These are phyloP conservation scores for Apis mellifera DNA, from an alignment of 1,140 invertebrate genomes.

Conservation along the genomic window DNA sequence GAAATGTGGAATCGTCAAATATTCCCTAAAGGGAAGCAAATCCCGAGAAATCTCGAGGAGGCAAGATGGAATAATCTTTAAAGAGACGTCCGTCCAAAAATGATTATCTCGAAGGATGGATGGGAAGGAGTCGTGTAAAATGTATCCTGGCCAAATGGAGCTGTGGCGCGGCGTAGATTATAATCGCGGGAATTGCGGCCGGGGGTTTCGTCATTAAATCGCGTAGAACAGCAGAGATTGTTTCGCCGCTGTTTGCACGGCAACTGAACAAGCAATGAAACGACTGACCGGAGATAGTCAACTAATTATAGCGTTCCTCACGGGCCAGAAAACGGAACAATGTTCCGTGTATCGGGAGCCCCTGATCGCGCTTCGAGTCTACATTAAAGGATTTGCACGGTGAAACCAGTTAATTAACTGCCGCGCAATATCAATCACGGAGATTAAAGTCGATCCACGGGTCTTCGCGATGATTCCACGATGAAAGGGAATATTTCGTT, in stretches of 20 bases:
- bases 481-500: not conserved
- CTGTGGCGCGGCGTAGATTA: slow-evolving; percentile 31
- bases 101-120: not conserved
- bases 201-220: slow-evolving; percentile 58
- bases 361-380: slow-evolving; percentile 18
- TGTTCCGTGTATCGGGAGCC: slow-evolving; percentile 46
- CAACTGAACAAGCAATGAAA: slow-evolving; percentile 63
- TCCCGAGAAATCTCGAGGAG: no score
- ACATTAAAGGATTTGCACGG: slow-evolving; percentile 39
- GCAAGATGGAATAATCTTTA: no score
- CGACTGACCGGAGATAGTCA: slow-evolving; percentile 57
- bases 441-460: slow-evolving; percentile 43
- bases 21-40: no score
- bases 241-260: slow-evolving; percentile 59
- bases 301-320: slow-evolving; percentile 64
- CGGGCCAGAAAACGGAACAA: slow-evolving; percentile 66
- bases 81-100: not conserved
- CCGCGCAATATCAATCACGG: slow-evolving; percentile 35
- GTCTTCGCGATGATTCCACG: slow-evolving; percentile 10
- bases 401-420: slow-evolving; percentile 58
- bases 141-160: slow-evolving; percentile 21
- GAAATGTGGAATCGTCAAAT: no score
- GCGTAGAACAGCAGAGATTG: slow-evolving; percentile 61
- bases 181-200: slow-evolving; percentile 53
- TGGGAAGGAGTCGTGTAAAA: slow-evolving; percentile 22